phyloP scores from a whole-genome alignment of 2,113 vertebrate genomes.

The Burhinus oedicnemus region DNA sequence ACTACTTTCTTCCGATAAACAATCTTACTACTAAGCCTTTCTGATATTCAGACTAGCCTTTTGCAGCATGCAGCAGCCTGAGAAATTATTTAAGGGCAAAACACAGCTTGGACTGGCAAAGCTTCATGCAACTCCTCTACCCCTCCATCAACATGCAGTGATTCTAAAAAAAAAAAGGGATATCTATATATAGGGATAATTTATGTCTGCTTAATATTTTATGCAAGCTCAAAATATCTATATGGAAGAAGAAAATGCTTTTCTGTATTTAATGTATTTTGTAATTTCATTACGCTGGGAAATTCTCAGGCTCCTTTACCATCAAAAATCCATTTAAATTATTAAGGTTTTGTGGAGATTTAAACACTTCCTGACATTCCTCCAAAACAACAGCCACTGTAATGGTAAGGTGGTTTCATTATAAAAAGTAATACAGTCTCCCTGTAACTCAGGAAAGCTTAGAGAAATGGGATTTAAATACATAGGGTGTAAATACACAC shows the following conservation, averaged over 20 bases:
- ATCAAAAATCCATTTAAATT: slow-evolving; percentile 4
- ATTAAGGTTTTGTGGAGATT: neutral
- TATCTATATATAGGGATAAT: neutral
- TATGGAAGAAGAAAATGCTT: neutral
- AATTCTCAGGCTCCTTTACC: neutral
- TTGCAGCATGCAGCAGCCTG: neutral
- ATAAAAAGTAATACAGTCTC: neutral
- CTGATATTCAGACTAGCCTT: neutral
- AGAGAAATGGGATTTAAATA: neutral
- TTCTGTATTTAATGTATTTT: neutral
- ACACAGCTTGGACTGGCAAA: neutral
- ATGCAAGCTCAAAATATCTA: neutral
- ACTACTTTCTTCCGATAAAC: neutral
- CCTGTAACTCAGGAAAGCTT: neutral
- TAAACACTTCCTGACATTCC: neutral
- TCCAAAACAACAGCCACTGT: neutral
- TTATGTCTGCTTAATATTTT: neutral
- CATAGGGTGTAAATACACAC: neutral
- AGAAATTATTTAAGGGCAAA: neutral
- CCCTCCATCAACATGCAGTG: neutral
- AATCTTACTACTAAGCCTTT: neutral
- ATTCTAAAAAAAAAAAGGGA: neutral
- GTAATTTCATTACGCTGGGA: neutral
- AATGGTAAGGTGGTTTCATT: neutral
- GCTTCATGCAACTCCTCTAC: neutral